phyloP scores from a whole-genome alignment of 2,797 vertebrate species.

The Bryconaethiops microstoma region DNA sequence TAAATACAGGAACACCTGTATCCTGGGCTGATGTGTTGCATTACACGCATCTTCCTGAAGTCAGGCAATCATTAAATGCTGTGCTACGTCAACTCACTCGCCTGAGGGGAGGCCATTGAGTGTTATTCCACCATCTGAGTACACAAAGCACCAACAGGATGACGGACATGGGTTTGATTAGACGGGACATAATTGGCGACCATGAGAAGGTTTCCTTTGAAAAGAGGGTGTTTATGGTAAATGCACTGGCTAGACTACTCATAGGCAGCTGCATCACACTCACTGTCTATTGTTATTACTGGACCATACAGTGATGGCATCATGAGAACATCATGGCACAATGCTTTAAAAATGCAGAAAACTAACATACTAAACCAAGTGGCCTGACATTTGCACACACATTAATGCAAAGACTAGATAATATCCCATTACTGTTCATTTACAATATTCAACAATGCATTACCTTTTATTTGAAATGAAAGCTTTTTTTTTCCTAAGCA shows the following conservation, averaged over 20 bases:
- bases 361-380: background rate
- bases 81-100: constrained; percentile 10
- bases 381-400: no score
- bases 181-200: constrained; percentile 29
- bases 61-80: constrained; percentile 41
- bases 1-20: constrained; percentile 54
- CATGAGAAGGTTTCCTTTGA: constrained; percentile 32
- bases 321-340: constrained; percentile 30
- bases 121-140: constrained; percentile 14
- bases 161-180: constrained; percentile 21
- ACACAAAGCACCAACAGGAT: constrained; percentile 24
- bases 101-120: constrained; percentile 8
- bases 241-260: constrained; percentile 32
- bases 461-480: no score
- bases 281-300: constrained; percentile 31
- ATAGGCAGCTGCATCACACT: constrained; percentile 29
- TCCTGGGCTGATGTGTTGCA: constrained; percentile 50
- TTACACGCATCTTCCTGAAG: constrained; percentile 38
- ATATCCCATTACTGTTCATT: no score
- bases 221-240: constrained; percentile 36
- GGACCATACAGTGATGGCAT: constrained; percentile 34
- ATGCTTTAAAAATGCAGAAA: background rate
- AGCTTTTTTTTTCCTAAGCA: no score
- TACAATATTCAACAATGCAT: no score
- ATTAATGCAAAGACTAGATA: no score